Evolutionary conservation across 2,113 vertebrate genomes (phyloP), one percentile per base, ranked within the genome.

Genomic region (Neoarius graeffei): DNA sequence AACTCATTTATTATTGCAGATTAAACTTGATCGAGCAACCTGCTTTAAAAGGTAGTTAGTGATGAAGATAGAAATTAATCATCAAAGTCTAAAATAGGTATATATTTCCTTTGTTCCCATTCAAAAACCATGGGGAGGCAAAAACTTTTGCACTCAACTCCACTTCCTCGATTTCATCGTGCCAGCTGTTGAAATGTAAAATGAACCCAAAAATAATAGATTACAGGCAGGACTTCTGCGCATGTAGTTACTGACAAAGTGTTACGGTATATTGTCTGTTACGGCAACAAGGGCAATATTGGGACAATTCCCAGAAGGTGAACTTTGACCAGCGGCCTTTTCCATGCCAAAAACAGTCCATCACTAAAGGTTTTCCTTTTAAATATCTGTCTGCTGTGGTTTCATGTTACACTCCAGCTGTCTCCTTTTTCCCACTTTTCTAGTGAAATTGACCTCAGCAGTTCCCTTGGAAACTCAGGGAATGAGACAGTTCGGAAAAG

Each of bases 291-390:
- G 64, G 83, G 84, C 85, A 81, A 57, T 84, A 91, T 79, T 30
- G 30, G 20, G 88, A 94, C 92, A 93, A 93, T 92, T 48, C 83
- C 91, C 92, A 92, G 92, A 94, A 92, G 86, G 56, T 69, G 87
- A 64, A 30, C 82, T 81, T 30, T 89, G 62, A 69, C 83, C 87
- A 79, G 66, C 82, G 80, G 0, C 80, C 81, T 91, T 93, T 90
- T 35, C 66, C 84, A 88, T 88, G 80, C 89, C 90, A 69, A 92
- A 94, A 93, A 92, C 90, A 67, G 84, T 85, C 83, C 89, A 80
- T 74, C 87, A 73, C 86, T 89, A 73, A 90, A 92, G 86, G 71
- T 88, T 86, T 91, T 92, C 91, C 93, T 92, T 90, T 87, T 85
- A 89, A 89, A 84, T 83, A 23, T 52, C 64, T 81, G 74, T 92